Base-by-base conservation (phyloP, 2,888 invertebrate species). In the Pemphredon lugubris region DNA sequence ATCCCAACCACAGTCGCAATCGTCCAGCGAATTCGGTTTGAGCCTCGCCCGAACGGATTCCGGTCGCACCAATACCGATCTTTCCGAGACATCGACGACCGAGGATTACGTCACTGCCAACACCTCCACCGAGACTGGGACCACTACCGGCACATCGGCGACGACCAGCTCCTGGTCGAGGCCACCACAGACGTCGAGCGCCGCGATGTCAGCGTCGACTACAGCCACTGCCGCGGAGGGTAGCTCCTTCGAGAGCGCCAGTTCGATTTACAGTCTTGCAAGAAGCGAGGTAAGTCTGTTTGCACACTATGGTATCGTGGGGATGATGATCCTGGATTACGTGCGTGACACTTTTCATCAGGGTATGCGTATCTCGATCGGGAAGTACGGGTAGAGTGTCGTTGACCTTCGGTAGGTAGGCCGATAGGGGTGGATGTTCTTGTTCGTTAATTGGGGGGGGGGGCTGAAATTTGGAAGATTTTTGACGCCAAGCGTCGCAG, bases 41-140 rank as follows among this genome's bases (percentile, higher is more conserved):
- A 89, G 91, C 66, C 91, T 94, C 70, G 93, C 93, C 23, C 92
- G 95, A 79, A 93, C 94, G 3, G 95, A 95, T 89, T 94, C 94
- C 7, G 93, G 93, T 88, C 92, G 93, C 16, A 94, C 94, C 76
- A 95, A 94, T 42, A 93, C 93, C 32, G 96, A 96, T 86, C 92
- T 96, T 54, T 96, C 96, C n/a, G 96, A 96, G 91, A 96, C 96
- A 84, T 96, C 96, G 68, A 95, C 92, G n/a, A 94, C 94, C 47
- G 96, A 96, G 89, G 96, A 96, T 90, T 96, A 96, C 89, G 94
- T 96, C 77, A 96, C 96, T 81, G 96, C 96, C 87, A 96, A 94
- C 89, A 89, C 89, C 44, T 89, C 91, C 87, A 87, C 86, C 79
- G 93, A 92, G 90, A 90, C 91, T 88, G 83, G 93, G 91, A 89